Base-by-base conservation (phyloP, 1,140 invertebrate genomes). In the Melitaea cinxia region DNA sequence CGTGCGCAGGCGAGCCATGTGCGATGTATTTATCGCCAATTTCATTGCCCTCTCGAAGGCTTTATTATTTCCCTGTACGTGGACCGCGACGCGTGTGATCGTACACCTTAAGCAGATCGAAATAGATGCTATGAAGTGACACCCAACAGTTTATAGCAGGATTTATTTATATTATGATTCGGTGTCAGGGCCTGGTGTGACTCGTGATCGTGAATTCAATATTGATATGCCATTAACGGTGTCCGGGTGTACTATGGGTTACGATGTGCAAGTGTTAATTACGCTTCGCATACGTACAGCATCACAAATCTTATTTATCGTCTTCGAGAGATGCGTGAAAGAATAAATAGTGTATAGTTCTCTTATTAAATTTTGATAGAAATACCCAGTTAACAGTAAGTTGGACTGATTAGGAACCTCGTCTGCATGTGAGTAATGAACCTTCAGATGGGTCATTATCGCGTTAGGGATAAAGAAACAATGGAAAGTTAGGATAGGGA, bases 51-150 rank as follows among this genome's bases (percentile, higher is more conserved):
- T 54, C 52, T 35, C 63, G 55, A 59, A 24, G 47, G 54, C 54
- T 65, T 65, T 65, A 58, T 65, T 65, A 42, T 58, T 65, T 65
- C 63, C 63, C 35, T 50, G 59, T 47, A 23, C 21, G 17, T 21
- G 42, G 12, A 45, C 15, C 39, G 4, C 15, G 42, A 21, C n/a
- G n/a, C 10, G 10, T n/a, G 19, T 15, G 14, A 21, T 24, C 23
- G 12, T 47, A 12, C 1, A 23, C 19, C 42, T 47, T 47, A 47
- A 12, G 21, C 2, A 12, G 1, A 10, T 23, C 12, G 12, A 21
- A 21, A 23, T 47, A 47, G 10, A 19, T 10, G 42, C 10, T 12
- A 23, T 21, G n/a, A 45, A 21, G 19, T 6, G 39, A 19, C 9
- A 17, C 7, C 12, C 35, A 14, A 4, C 37, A 5, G 10, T 2